A percentile compares a stretch with the other conserved stretches of the same genome.
These are phyloP conservation scores for Sinella curviseta DNA, from an alignment of 1,140 invertebrate genomes.

Conservation along the genomic window DNA sequence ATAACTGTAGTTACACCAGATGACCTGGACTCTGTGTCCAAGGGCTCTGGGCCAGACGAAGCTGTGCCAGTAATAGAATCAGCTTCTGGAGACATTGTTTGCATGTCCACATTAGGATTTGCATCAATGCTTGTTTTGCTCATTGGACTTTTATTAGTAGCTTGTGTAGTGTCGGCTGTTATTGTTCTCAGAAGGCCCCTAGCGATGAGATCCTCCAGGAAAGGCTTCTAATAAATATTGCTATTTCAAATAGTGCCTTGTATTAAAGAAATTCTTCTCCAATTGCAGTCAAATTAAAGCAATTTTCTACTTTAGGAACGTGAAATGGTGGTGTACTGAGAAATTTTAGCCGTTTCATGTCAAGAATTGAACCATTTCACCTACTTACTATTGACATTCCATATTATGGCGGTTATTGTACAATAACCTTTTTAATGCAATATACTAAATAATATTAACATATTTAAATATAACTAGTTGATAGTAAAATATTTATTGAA, in stretches of 20 bases:
- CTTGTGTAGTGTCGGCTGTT: constrained; percentile 43
- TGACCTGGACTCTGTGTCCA: constrained; percentile 43
- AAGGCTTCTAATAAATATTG: constrained; percentile 9
- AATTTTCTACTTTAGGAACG: neutral
- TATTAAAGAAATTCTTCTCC: neutral
- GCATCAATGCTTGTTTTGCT: constrained; percentile 45
- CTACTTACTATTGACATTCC: neutral
- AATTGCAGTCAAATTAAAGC: neutral
- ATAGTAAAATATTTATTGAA: no score
- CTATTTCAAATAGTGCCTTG: neutral
- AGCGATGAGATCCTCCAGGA: constrained; percentile 35
- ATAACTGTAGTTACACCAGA: constrained; percentile 54
- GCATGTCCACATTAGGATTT: constrained; percentile 49
- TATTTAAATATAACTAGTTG: no score
- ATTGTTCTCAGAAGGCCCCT: constrained; percentile 47
- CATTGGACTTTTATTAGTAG: constrained; percentile 46
- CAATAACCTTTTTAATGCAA: neutral
- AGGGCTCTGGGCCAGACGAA: constrained; percentile 29
- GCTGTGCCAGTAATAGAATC: constrained; percentile 40
- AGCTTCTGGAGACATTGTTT: constrained; percentile 42
- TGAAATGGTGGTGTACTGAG: neutral
- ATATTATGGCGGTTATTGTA: neutral
- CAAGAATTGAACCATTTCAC: neutral
- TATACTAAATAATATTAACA: no score
- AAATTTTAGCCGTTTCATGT: constrained; percentile 14